Conservation (phyloP, 2,888 invertebrate genomes). For the Ctena decussata region DNA sequence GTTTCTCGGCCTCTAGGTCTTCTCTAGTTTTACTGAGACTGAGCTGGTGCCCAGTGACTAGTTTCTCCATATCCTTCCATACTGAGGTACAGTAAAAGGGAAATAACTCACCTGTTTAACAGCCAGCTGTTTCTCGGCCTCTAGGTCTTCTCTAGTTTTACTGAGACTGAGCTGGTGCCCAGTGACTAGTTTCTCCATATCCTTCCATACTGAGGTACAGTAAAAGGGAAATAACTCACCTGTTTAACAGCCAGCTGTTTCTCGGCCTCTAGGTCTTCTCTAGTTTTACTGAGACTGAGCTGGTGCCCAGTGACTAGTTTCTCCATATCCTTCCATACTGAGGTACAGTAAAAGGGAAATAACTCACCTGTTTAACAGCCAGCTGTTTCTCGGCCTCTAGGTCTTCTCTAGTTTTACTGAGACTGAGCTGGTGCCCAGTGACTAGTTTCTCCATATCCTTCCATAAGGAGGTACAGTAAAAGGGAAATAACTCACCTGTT, state of each 20-base stretch:
- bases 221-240: slow-evolving; percentile 32
- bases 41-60: slow-evolving; percentile 44
- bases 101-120: slow-evolving; percentile 30
- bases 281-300: slow-evolving; percentile 15
- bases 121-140: slow-evolving; percentile 27
- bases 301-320: slow-evolving; percentile 46
- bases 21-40: slow-evolving; percentile 28
- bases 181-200: slow-evolving; percentile 46
- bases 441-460: slow-evolving; percentile 56
- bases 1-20: slow-evolving; percentile 30
- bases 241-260: slow-evolving; percentile 31
- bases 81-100: too few species aligned
- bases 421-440: slow-evolving; percentile 37
- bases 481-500: slow-evolving; percentile 26
- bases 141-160: slow-evolving; percentile 31
- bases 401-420: slow-evolving; percentile 32
- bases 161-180: slow-evolving; percentile 43
- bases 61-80: slow-evolving; percentile 60
- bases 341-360: too few species aligned
- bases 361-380: slow-evolving; percentile 29
- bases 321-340: slow-evolving; percentile 64
- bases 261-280: slow-evolving; percentile 30
- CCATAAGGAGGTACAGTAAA: slow-evolving; percentile 55
- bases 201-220: slow-evolving; percentile 61
- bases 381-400: slow-evolving; percentile 29